Base-by-base conservation (phyloP, 2,888 invertebrate genomes). In the Pediacus dermestoides region DNA sequence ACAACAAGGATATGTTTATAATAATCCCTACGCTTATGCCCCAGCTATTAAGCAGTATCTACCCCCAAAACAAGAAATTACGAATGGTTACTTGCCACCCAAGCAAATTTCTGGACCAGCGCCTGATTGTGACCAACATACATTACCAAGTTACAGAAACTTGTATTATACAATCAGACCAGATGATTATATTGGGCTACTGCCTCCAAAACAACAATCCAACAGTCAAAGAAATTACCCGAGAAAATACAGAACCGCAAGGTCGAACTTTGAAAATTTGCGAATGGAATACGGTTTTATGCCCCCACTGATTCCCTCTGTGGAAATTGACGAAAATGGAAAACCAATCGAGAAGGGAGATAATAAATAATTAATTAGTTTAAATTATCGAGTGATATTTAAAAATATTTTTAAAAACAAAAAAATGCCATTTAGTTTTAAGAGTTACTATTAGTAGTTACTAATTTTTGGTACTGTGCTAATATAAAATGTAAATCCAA, bases 281-380 rank as follows among this genome's bases (percentile, higher is more conserved):
- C 79, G 82, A 54, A 76, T 89, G 57, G 89, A 89, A 50, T 89
- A 89, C 52, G 81, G 88, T 0, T 89, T 89, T 52, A 85, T 83
- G 55, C 88, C 89, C 0, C 89, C 88, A 0, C 64, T 89, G 52
- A 76, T 85, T 43, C 89, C 89, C 0, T 89, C 89, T 0, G 74
- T 84, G 2, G 85, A 88, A 63, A 81, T 88, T 6, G 86, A 87
- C 57, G 80, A 86, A 46, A 77, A 84, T 46, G 84, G 84, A 1
- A 67, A 77, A 43, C 83, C 83, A 0, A 64, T 82, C 1, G 71
- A 76, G 9, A 65, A 60, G n/a, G n/a, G n/a, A 36, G 53, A 52
- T 9, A 37, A 53, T 4, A 51, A 50, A 22, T 46, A 39, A n/a
- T n/a, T n/a, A n/a, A n/a, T n/a, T n/a, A n/a, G n/a, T n/a, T n/a